These are phyloP conservation scores for Enteromius paludinosus DNA, from an alignment of 2,797 vertebrate genomes.

Conservation along the genomic window DNA sequence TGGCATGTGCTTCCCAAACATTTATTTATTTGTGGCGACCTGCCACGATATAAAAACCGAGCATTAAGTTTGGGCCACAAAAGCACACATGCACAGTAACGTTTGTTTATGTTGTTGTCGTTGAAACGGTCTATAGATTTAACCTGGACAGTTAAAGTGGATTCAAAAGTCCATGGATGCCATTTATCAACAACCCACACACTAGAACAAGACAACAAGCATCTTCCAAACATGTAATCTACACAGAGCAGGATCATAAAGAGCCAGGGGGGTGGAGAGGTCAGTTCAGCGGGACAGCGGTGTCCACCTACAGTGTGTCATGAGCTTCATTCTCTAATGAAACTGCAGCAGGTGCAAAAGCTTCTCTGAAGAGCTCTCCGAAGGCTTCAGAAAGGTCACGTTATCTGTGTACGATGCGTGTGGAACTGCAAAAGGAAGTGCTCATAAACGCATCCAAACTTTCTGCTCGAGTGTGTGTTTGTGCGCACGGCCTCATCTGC, in stretches of 20 bases:
- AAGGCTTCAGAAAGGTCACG: conserved; percentile 54
- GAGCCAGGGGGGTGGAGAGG: conserved; percentile 57
- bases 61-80: too few relatives aligned
- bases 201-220: background rate
- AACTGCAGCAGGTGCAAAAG: conserved; percentile 88
- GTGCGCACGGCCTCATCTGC: conserved; percentile 43
- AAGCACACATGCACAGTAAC: too few relatives aligned
- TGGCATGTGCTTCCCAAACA: too few relatives aligned
- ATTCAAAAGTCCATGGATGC: background rate
- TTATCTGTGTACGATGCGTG: background rate
- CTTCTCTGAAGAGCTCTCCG: conserved; percentile 76
- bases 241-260: conserved; percentile 71
- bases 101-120: too few relatives aligned
- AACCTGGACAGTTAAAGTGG: background rate
- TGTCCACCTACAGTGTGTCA: conserved; percentile 63
- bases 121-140: background rate
- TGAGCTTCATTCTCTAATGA: conserved; percentile 85
- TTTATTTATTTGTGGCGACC: too few relatives aligned
- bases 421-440: conserved; percentile 1
- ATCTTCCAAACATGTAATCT: conserved; percentile 64
- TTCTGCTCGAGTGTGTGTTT: conserved; percentile 37
- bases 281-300: background rate
- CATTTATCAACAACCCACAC: background rate
- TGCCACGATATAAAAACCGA: too few relatives aligned
- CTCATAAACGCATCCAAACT: background rate